Percentiles rank a stretch among this genome's conserved stretches.
These are phyloP conservation scores for Drosophila testacea DNA, from an alignment of 2,888 invertebrate species.

Conservation along the genomic window DNA sequence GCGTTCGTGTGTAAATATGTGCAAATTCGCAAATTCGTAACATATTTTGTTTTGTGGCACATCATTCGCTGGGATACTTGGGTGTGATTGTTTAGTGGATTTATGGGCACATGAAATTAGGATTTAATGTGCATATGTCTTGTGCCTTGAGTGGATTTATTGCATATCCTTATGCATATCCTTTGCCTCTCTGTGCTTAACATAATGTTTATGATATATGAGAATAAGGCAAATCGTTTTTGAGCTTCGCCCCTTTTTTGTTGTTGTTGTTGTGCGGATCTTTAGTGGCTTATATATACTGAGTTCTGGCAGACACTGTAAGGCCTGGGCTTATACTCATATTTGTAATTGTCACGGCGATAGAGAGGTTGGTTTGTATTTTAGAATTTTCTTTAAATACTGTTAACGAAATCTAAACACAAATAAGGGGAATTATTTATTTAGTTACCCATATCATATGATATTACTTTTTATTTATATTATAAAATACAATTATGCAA, in stretches of 20 bases:
- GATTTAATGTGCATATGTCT: slow-evolving; percentile 80
- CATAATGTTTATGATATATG: slow-evolving; percentile 77
- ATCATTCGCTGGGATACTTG: slow-evolving; percentile 47
- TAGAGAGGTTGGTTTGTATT: neutral
- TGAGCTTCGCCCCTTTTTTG: slow-evolving; percentile 26
- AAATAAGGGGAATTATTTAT: neutral
- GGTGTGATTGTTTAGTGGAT: slow-evolving; percentile 78
- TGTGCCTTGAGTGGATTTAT: slow-evolving; percentile 73
- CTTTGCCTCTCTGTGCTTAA: slow-evolving; percentile 57
- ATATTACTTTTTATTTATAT: slow-evolving; percentile 30
- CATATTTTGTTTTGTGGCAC: slow-evolving; percentile 64
- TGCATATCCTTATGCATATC: slow-evolving; percentile 57
- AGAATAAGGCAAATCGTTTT: slow-evolving; percentile 64
- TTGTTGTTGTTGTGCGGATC: slow-evolving; percentile 33
- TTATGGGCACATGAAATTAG: slow-evolving; percentile 80
- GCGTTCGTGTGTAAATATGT: slow-evolving; percentile 76
- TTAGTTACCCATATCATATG: slow-evolving; percentile 10
- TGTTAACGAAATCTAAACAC: neutral
- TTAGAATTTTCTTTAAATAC: neutral
- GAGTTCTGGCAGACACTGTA: slow-evolving; percentile 11
- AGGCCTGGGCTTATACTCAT: neutral
- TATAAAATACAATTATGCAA: slow-evolving; percentile 57
- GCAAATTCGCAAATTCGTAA: slow-evolving; percentile 71
- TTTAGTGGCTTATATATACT: slow-evolving; percentile 56
- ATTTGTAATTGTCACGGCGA: slow-evolving; percentile 47